Percentiles rank a stretch among this genome's conserved stretches.
Conservation (phyloP, 2,888 invertebrate species). For the Watsonalla cultraria region DNA sequence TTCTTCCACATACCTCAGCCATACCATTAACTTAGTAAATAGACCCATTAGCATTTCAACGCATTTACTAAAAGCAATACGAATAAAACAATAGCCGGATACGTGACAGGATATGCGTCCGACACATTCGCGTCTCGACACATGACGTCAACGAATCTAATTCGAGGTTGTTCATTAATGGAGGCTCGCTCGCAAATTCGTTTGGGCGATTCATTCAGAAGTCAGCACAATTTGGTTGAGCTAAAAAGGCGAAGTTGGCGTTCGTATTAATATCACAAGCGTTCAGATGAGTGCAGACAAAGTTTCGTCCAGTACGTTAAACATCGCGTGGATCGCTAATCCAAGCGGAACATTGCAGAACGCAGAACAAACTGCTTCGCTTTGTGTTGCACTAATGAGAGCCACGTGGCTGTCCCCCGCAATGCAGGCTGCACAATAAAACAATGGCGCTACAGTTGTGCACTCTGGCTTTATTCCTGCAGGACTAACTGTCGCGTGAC, state of each 20-base stretch:
- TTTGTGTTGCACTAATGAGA: slow-evolving; percentile 74
- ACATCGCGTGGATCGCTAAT: slow-evolving; percentile 64
- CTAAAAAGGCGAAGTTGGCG: not conserved
- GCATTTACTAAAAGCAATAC: slow-evolving; percentile 28
- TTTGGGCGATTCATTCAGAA: slow-evolving; percentile 5
- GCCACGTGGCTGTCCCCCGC: slow-evolving; percentile 77
- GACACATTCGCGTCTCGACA: slow-evolving; percentile 51
- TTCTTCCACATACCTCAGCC: not conserved
- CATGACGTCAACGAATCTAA: slow-evolving; percentile 51
- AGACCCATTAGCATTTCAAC: slow-evolving; percentile 41
- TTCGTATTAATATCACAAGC: slow-evolving; percentile 22
- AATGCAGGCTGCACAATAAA: slow-evolving; percentile 77
- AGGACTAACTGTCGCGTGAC: slow-evolving; percentile 72
- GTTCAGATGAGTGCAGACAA: slow-evolving; percentile 37
- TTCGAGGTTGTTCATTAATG: slow-evolving; percentile 38
- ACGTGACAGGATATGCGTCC: slow-evolving; percentile 56
- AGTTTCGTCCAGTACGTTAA: slow-evolving; percentile 64
- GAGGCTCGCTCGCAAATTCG: slow-evolving; percentile 25
- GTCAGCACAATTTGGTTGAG: not conserved
- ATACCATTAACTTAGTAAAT: slow-evolving; percentile 4
- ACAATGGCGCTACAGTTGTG: slow-evolving; percentile 69
- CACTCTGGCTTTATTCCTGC: slow-evolving; percentile 69
- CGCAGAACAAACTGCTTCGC: slow-evolving; percentile 73
- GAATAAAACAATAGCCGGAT: slow-evolving; percentile 61
- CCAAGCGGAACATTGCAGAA: slow-evolving; percentile 71